phyloP scores from a whole-genome alignment of 2,797 vertebrate genomes.

The Tauraco hartlaubi region DNA sequence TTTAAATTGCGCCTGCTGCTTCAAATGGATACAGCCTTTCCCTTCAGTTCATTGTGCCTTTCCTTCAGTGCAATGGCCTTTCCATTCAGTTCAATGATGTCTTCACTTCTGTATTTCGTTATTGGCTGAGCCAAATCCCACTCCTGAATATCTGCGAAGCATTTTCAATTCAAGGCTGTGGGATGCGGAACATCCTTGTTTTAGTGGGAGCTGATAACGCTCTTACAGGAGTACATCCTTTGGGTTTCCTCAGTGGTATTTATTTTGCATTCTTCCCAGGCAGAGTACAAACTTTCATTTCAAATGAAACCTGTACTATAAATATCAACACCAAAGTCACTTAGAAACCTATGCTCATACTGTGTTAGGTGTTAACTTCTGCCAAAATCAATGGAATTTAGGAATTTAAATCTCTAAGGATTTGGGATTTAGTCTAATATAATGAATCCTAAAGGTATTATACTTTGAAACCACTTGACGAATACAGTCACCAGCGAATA shows the following conservation, averaged over 20 bases:
- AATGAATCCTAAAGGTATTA: constrained; percentile 2
- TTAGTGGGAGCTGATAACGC: neutral
- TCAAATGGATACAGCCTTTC: neutral
- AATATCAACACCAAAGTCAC: neutral
- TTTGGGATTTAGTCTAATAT: neutral
- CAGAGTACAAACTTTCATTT: neutral
- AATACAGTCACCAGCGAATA: neutral
- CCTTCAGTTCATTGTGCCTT: neutral
- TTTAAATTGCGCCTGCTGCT: neutral
- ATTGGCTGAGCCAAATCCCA: neutral
- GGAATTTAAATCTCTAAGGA: constrained; percentile 22
- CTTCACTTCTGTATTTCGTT: neutral
- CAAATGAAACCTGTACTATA: neutral
- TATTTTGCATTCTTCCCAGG: neutral
- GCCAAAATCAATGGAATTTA: neutral
- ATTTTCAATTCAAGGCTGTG: neutral
- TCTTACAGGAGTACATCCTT: neutral
- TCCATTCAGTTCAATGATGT: neutral
- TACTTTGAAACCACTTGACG: neutral
- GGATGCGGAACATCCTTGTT: neutral
- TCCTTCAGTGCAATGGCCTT: neutral
- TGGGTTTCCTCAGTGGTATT: neutral
- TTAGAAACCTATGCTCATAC: neutral
- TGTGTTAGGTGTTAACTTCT: neutral
- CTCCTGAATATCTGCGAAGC: neutral